Evolutionary conservation across 2,888 invertebrate species (phyloP).

Genomic region (Poecilus cupreus): DNA sequence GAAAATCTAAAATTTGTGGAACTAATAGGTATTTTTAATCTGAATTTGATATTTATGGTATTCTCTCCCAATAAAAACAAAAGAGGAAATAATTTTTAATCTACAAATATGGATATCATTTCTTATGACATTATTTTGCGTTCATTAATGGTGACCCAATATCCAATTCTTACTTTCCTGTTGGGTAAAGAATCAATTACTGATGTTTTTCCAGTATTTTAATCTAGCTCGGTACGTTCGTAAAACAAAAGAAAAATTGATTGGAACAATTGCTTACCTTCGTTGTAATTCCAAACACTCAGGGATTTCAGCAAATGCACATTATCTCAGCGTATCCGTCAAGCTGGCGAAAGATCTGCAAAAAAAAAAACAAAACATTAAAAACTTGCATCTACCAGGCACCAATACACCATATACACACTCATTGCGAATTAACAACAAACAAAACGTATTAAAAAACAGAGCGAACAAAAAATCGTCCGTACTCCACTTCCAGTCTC

Average conservation of each 20-base stretch:
- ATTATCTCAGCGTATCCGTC: conserved; percentile 47
- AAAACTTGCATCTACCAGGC: background rate
- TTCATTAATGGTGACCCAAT: too few relatives aligned
- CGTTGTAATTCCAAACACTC: conserved; percentile 36
- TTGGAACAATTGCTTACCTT: conserved; percentile 29
- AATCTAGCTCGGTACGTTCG: background rate
- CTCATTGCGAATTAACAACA: conserved; percentile 20
- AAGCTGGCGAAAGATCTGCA: conserved; percentile 31
- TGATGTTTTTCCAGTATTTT: background rate
- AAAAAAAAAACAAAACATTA: conserved; percentile 27
- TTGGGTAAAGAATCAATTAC: background rate
- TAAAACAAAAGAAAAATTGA: conserved; percentile 13
- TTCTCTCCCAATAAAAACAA: too few relatives aligned
- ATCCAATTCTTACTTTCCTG: too few relatives aligned
- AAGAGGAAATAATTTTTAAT: too few relatives aligned
- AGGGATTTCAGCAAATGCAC: conserved; percentile 41
- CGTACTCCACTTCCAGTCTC: conserved; percentile 38
- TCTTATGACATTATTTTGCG: too few relatives aligned
- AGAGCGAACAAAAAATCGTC: conserved; percentile 6
- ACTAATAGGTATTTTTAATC: too few relatives aligned
- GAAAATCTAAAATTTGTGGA: too few relatives aligned
- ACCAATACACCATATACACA: too few relatives aligned
- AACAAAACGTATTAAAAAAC: conserved; percentile 43
- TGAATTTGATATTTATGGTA: too few relatives aligned
- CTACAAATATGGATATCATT: too few relatives aligned